phyloP scores from a whole-genome alignment of 2,113 vertebrate species.

The Pseudorasbora parva region DNA sequence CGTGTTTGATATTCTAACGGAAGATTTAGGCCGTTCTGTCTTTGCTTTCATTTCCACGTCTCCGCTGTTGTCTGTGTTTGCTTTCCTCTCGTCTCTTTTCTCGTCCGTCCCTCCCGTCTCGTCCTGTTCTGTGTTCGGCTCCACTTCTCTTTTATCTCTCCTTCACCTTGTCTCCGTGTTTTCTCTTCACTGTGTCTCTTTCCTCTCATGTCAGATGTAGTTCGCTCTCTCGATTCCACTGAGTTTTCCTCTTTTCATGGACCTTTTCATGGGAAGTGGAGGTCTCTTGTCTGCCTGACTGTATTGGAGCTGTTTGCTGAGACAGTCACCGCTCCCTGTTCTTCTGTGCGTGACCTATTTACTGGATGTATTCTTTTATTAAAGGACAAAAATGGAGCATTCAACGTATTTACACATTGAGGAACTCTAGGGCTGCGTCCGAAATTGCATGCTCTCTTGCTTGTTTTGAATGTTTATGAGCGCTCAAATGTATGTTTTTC shows the following conservation, averaged over 20 bases:
- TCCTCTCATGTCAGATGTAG: constrained; percentile 24
- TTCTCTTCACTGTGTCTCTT: not conserved
- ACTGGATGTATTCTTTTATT: not conserved
- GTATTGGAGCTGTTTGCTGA: not conserved
- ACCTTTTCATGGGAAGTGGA: too few relatives aligned
- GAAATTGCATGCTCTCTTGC: too few relatives aligned
- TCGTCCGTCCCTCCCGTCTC: constrained; percentile 51
- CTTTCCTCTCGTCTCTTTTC: constrained; percentile 44
- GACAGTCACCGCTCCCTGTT: not conserved
- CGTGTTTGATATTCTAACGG: constrained; percentile 39
- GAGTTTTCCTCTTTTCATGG: constrained; percentile 46
- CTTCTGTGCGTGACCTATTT: not conserved
- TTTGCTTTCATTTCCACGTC: constrained; percentile 55
- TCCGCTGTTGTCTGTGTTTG: constrained; percentile 42
- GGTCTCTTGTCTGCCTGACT: not conserved
- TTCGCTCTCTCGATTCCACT: constrained; percentile 26
- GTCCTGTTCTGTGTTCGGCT: not conserved
- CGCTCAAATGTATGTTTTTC: too few relatives aligned
- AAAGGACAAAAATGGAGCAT: not conserved
- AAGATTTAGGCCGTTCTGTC: constrained; percentile 50
- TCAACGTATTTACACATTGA: not conserved
- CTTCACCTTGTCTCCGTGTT: not conserved
- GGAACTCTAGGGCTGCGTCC: too few relatives aligned
- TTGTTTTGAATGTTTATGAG: too few relatives aligned
- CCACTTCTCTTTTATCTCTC: not conserved